Evolutionary conservation across 2,888 invertebrate genomes (phyloP), one percentile per base, ranked within the genome.

Genomic region (Acanthosoma haemorrhoidale): DNA sequence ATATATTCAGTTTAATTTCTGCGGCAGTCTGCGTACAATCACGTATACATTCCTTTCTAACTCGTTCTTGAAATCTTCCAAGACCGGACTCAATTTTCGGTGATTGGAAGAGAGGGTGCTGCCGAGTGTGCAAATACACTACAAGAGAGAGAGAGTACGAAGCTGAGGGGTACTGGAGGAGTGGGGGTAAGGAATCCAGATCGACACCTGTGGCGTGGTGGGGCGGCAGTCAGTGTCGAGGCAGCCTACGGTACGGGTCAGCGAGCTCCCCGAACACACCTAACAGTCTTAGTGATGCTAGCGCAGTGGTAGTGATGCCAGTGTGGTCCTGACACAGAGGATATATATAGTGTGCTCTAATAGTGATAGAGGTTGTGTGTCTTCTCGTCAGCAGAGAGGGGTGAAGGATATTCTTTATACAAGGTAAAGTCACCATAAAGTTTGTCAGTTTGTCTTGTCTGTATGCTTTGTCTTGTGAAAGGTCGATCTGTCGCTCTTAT

Each of bases 101-200:
- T 32, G 59, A 32, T 32, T 59, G 34, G 29, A 29, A 59, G 59
- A 59, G 59, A 34, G 34, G 59, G 31, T 59, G 59, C 32, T 59
- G 61, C 4, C 2, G 61, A 61, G 61, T 61, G 61, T 61, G 61
- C 61, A 61, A 61, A 61, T 61, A 36, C 61, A 36, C 41, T n/a
- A 9, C 8, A 13, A 41, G 41, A 13, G n/a, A n/a, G n/a, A 8
- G 41, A 4, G 4, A 41, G 41, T 15, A 16, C 13, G 36, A 36
- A 36, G n/a, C 41, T 13, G 41, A 4, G 4, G 41, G 41, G 41
- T 13, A 16, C 8, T 41, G 13, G 13, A 18, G 64, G 25, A 39
- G n/a, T n/a, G 64, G 64, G 64, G 64, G 39, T 41, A 41, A 29
- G 64, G 64, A 64, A 64, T 64, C 64, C 64, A 64, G 64, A 64